A percentile compares a stretch with the other conserved stretches of the same genome.
Conservation (phyloP, 2,888 invertebrate genomes). For the Tupiocoris notatus region DNA sequence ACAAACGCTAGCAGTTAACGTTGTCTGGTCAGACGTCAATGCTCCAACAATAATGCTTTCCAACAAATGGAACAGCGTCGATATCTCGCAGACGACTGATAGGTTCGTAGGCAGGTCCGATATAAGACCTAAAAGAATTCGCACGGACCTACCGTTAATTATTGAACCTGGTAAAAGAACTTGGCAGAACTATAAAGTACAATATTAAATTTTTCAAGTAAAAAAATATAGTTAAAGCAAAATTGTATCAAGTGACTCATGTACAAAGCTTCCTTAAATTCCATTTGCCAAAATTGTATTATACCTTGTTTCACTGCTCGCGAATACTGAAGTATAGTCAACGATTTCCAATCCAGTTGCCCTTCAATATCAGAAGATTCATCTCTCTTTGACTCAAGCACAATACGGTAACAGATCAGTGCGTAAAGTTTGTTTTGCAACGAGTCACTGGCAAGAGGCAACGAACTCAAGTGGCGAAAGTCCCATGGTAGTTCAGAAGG, state of each 20-base stretch:
- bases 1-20: conserved; percentile 11
- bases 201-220: too few relatives aligned
- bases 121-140: conserved; percentile 45
- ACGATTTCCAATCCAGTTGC: conserved; percentile 49
- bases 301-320: conserved; percentile 54
- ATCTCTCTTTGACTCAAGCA: conserved; percentile 13
- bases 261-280: too few relatives aligned
- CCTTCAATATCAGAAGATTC: conserved; percentile 23
- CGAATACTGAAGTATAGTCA: conserved; percentile 59
- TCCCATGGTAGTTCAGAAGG: conserved; percentile 46
- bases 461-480: conserved; percentile 39
- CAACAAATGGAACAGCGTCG: conserved; percentile 56
- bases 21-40: conserved; percentile 51
- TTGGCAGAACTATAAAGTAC: too few relatives aligned
- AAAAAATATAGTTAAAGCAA: too few relatives aligned
- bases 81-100: conserved; percentile 30
- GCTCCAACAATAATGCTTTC: conserved; percentile 54
- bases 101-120: conserved; percentile 55
- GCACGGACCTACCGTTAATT: too few relatives aligned
- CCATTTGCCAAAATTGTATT: background rate
- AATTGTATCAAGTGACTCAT: too few relatives aligned
- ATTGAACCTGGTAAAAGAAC: too few relatives aligned
- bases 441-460: conserved; percentile 1
- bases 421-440: conserved; percentile 47
- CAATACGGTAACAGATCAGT: conserved; percentile 45